Conservation (phyloP, 2,113 vertebrate genomes). For the Panthera tigris region DNA sequence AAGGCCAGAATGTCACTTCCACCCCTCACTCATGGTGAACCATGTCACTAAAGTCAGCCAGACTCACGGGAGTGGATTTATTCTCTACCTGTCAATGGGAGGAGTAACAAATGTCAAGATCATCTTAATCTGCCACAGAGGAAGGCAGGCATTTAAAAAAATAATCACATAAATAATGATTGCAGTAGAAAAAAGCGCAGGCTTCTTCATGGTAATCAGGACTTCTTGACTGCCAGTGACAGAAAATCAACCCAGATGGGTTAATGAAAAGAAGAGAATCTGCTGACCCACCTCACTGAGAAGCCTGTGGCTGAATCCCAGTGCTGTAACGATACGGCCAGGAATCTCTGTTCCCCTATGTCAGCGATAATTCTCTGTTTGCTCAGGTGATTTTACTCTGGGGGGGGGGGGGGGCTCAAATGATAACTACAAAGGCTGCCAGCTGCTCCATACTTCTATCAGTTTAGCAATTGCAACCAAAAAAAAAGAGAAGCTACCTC, state of each 20-base stretch:
- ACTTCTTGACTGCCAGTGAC: background rate
- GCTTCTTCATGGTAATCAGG: no score
- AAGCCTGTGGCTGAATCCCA: background rate
- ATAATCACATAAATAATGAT: background rate
- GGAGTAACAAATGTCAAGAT: background rate
- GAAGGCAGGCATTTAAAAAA: background rate
- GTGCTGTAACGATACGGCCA: accelerated
- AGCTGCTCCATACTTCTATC: background rate
- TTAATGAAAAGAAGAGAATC: background rate
- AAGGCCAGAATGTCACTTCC: background rate
- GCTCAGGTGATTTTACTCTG: background rate
- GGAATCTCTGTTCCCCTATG: background rate
- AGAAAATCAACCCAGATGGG: background rate
- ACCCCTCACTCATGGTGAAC: background rate
- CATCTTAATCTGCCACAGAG: background rate
- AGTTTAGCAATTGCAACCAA: background rate
- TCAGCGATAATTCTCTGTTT: background rate
- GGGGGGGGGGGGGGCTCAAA: background rate
- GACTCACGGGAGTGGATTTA: background rate
- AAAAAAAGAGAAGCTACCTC: background rate
- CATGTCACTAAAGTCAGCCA: background rate
- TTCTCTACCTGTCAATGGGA: background rate
- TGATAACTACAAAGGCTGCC: background rate
- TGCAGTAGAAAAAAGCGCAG: background rate
- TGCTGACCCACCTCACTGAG: background rate